Conservation (phyloP, 1,140 invertebrate species). For the Hyles euphorbiae region DNA sequence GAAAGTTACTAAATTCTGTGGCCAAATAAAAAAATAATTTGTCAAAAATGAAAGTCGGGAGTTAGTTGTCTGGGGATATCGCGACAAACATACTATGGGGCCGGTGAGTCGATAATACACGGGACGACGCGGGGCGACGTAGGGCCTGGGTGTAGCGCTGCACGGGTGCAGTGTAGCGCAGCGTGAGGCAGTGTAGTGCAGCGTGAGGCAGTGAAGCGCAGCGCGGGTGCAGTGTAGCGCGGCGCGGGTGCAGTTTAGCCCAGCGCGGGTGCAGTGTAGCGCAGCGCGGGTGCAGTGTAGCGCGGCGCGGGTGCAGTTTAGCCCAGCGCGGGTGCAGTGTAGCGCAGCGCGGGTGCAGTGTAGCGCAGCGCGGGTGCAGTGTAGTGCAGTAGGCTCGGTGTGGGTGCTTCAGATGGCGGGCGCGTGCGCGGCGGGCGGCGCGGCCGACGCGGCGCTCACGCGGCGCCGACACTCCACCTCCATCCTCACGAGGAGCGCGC, state of each 20-base stretch:
- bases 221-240: neutral
- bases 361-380: neutral
- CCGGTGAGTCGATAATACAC: too few relatives aligned
- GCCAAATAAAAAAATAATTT: too few relatives aligned
- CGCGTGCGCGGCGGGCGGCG: conserved; percentile 35
- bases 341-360: too few relatives aligned
- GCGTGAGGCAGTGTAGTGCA: too few relatives aligned
- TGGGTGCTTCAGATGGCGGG: conserved; percentile 52
- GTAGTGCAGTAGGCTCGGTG: conserved; percentile 1
- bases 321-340: too few relatives aligned
- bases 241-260: conserved; percentile 21
- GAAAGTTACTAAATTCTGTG: too few relatives aligned
- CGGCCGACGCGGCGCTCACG: conserved; percentile 76
- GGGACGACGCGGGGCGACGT: conserved; percentile 23
- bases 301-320: neutral
- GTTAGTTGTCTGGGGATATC: too few relatives aligned
- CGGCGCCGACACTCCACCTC: conserved; percentile 83
- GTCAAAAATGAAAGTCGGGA: too few relatives aligned
- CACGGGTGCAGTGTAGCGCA: too few relatives aligned
- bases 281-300: neutral
- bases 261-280: neutral
- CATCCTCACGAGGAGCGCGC: conserved; percentile 77
- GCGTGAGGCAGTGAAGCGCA: too few relatives aligned
- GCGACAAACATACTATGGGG: too few relatives aligned
- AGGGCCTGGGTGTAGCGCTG: neutral